Base-by-base conservation (phyloP, 1,140 invertebrate genomes). In the Bombus pascuorum region DNA sequence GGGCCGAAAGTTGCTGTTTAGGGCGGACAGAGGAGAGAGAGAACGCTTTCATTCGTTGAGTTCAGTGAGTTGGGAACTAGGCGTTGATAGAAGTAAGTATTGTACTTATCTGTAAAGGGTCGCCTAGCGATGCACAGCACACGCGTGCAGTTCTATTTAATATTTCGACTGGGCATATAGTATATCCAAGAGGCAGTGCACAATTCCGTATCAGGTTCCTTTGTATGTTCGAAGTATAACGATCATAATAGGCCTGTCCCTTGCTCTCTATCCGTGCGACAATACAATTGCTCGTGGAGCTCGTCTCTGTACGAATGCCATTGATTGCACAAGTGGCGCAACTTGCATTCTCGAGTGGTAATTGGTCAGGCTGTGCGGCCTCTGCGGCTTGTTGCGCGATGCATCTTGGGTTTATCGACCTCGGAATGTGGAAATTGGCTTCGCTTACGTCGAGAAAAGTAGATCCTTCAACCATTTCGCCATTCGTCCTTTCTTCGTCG, bases 271-370 rank as follows among this genome's bases (percentile, higher is more conserved):
- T 12, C 66, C 79, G 66, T 81, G 66, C 85, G 88, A 81, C 85
- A 89, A 82, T 87, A 87, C 88, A 89, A 90, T 90, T 90, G 89
- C 76, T 73, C 73, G 77, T 70, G 83, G 86, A 81, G 68, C 68
- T 76, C 76, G 79, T n/a, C 72, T 83, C 86, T 85, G 62, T 80
- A 87, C 88, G 75, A 90, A 86, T 81, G 81, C 59, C 89, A 90
- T 90, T 90, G 89, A 90, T 90, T 87, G 89, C 71, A 80, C 89
- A 80, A 90, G 86, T 86, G 89, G 79, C 76, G 86, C 86, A 85
- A 89, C 89, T 90, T 90, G 86, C 86, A 90, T 90, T 85, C 86
- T 88, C 89, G 66, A 86, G 89, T 90, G 83, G 89, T 87, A 90
- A 90, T 90, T 88, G 81, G 86, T 87, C 83, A 76, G 79, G 53